These are phyloP conservation scores for Euleptes europaea DNA, from an alignment of 2,113 vertebrate genomes.

Conservation along the genomic window DNA sequence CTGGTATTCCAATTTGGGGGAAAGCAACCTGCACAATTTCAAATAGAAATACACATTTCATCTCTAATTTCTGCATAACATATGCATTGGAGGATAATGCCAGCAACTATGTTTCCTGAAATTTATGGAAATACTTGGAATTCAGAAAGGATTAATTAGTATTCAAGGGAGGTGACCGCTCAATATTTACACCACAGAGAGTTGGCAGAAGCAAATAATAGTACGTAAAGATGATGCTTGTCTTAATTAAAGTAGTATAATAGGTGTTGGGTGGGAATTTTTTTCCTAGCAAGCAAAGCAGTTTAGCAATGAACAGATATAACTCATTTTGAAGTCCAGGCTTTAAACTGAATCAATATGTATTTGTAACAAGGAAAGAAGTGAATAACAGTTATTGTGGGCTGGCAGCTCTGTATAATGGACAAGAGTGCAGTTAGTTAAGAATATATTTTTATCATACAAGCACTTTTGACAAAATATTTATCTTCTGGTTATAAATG, in stretches of 20 bases:
- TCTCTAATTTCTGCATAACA: slow-evolving; percentile 56
- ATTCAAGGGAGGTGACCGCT: slow-evolving; percentile 74
- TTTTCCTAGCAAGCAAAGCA: slow-evolving; percentile 71
- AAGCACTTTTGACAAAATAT: slow-evolving; percentile 45
- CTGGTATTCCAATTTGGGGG: slow-evolving; percentile 77
- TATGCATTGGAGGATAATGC: slow-evolving; percentile 45
- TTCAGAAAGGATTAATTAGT: slow-evolving; percentile 84
- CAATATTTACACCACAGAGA: slow-evolving; percentile 85
- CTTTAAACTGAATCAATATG: slow-evolving; percentile 83
- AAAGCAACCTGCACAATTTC: slow-evolving; percentile 60
- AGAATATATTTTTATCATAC: slow-evolving; percentile 42
- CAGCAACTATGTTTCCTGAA: slow-evolving; percentile 82
- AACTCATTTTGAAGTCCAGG: slow-evolving; percentile 80
- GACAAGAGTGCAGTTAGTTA: slow-evolving; percentile 60
- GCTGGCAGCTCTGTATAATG: slow-evolving; percentile 67
- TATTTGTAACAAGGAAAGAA: slow-evolving; percentile 74
- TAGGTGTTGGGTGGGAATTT: slow-evolving; percentile 64
- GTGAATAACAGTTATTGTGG: slow-evolving; percentile 66
- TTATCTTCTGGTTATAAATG: slow-evolving; percentile 33
- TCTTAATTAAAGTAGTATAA: slow-evolving; percentile 89
- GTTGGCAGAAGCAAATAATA: slow-evolving; percentile 79
- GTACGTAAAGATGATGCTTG: slow-evolving; percentile 78
- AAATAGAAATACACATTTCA: slow-evolving; percentile 70
- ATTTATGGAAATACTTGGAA: slow-evolving; percentile 82
- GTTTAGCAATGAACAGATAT: slow-evolving; percentile 77